phyloP scores from a whole-genome alignment of 1,140 invertebrate species.

The Druon quercuslanigerum region DNA sequence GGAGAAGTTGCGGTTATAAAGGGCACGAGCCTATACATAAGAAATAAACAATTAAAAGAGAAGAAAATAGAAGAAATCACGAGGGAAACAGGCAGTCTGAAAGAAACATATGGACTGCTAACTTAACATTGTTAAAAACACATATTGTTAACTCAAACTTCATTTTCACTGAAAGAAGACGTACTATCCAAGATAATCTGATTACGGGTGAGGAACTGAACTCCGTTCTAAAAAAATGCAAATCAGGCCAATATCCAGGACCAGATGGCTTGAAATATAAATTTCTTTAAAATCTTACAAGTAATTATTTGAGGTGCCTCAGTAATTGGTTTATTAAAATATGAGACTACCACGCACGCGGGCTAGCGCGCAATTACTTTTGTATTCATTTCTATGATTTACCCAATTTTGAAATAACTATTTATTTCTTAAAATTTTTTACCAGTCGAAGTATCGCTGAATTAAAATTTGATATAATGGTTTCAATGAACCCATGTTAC shows the following conservation, averaged over 20 bases:
- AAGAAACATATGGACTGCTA: too few relatives aligned
- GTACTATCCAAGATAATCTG: too few relatives aligned
- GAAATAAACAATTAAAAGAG: not conserved
- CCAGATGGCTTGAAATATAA: not conserved
- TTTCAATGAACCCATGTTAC: too few relatives aligned
- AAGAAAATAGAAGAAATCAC: slow-evolving; percentile 1
- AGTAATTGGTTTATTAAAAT: slow-evolving; percentile 32
- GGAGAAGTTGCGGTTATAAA: not conserved
- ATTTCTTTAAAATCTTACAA: slow-evolving; percentile 6
- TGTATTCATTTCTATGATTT: too few relatives aligned
- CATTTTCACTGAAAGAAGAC: not conserved
- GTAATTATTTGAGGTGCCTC: not conserved
- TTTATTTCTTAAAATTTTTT: too few relatives aligned
- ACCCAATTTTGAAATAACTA: too few relatives aligned
- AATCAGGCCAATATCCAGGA: not conserved
- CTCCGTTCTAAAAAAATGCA: not conserved
- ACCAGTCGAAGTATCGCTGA: too few relatives aligned
- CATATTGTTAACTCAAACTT: not conserved
- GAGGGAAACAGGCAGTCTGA: too few relatives aligned
- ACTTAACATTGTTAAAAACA: too few relatives aligned
- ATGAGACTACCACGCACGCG: too few relatives aligned
- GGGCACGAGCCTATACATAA: not conserved
- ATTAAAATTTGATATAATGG: too few relatives aligned
- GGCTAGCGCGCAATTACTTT: too few relatives aligned
- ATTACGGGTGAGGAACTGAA: not conserved